Conservation (phyloP, 2,888 invertebrate species). For the Pheosia gnoma region DNA sequence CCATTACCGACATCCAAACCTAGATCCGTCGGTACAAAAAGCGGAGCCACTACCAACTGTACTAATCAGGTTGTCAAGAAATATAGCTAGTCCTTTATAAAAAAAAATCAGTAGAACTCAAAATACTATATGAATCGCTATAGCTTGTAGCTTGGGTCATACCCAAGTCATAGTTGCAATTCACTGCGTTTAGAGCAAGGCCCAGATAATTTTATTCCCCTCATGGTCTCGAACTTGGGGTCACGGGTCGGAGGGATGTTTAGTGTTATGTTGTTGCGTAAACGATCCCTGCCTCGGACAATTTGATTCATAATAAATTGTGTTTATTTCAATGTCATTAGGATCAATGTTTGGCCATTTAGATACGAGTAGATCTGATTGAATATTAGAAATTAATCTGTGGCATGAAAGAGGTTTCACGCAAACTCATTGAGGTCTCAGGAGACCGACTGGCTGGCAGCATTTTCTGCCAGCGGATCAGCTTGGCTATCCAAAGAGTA, state of each 20-base stretch:
- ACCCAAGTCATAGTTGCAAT: slow-evolving; percentile 49
- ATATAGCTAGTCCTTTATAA: too few species aligned
- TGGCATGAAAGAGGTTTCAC: too few species aligned
- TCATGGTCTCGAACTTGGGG: slow-evolving; percentile 49
- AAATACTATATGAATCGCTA: neutral
- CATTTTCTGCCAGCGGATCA: too few species aligned
- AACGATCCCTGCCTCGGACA: slow-evolving; percentile 66
- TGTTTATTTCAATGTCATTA: slow-evolving; percentile 60
- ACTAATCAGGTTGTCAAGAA: too few species aligned
- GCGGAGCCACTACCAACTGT: too few species aligned
- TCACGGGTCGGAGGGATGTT: slow-evolving; percentile 62
- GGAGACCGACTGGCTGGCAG: too few species aligned
- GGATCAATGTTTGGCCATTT: slow-evolving; percentile 45
- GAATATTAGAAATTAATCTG: neutral
- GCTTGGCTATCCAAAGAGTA: too few species aligned
- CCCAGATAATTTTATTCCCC: slow-evolving; percentile 78
- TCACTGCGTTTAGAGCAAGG: slow-evolving; percentile 58
- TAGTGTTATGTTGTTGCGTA: slow-evolving; percentile 69
- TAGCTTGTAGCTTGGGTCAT: slow-evolving; percentile 41
- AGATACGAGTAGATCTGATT: slow-evolving; percentile 23
- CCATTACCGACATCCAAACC: too few species aligned
- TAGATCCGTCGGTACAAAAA: too few species aligned
- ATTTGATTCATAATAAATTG: slow-evolving; percentile 76
- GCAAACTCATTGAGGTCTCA: too few species aligned
- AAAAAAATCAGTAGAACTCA: too few species aligned